Percentiles rank a stretch among this genome's conserved stretches.
phyloP scores from a whole-genome alignment of 2,797 vertebrate genomes.

The Eidolon dupreanum region DNA sequence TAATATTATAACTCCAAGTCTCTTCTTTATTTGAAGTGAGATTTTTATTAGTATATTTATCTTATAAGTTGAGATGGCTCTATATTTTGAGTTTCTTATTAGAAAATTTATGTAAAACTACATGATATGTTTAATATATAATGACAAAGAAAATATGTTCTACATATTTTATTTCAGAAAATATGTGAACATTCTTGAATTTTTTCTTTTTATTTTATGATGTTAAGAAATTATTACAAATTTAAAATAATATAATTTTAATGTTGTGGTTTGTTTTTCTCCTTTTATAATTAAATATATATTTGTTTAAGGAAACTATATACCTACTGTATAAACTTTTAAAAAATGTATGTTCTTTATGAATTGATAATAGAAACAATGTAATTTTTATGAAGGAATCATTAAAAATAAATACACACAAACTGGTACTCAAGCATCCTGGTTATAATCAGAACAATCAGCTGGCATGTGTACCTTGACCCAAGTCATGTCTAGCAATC shows the following conservation, averaged over 20 bases:
- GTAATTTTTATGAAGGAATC: neutral
- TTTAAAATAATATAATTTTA: neutral
- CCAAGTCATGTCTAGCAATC: neutral
- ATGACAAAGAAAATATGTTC: neutral
- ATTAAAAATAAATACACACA: neutral
- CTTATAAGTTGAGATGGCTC: neutral
- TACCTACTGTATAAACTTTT: neutral
- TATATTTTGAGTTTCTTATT: neutral
- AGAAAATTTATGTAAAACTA: neutral
- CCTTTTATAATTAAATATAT: neutral
- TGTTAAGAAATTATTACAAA: neutral
- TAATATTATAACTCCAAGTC: neutral
- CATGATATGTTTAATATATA: neutral
- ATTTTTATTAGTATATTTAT: neutral
- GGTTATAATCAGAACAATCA: neutral
- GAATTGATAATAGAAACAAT: neutral
- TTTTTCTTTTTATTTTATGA: neutral
- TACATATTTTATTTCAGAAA: neutral
- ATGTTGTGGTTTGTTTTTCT: neutral
- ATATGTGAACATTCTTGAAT: neutral
- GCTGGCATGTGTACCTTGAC: neutral
- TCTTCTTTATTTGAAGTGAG: neutral
- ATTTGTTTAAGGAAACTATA: neutral
- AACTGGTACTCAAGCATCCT: neutral
- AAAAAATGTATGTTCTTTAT: neutral